Evolutionary conservation across 2,888 invertebrate species (phyloP).

Genomic region (Perithous albicinctus): DNA sequence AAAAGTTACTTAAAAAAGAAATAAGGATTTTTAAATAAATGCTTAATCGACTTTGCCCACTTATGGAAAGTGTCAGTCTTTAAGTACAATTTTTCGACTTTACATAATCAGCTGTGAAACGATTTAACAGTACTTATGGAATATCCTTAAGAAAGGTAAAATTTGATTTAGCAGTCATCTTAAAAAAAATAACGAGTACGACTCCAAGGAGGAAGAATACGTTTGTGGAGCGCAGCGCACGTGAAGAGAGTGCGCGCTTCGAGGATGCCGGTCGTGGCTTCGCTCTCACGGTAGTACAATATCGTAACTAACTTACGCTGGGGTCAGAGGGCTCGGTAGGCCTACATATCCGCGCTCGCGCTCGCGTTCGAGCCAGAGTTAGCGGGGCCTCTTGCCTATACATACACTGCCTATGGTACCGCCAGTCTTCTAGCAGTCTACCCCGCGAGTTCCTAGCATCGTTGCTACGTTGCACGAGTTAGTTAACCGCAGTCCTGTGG

Average conservation of each 20-base stretch:
- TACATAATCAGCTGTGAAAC: too few relatives aligned
- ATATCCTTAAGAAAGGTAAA: too few relatives aligned
- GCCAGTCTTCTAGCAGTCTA: not conserved
- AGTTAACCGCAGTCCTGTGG: slow-evolving; percentile 26
- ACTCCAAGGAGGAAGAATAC: not conserved
- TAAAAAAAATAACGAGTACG: not conserved
- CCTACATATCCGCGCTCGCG: slow-evolving; percentile 71
- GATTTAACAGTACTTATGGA: too few relatives aligned
- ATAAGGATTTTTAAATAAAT: too few relatives aligned
- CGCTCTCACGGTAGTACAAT: slow-evolving; percentile 73
- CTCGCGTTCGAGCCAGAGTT: slow-evolving; percentile 17
- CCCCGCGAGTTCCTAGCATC: too few relatives aligned
- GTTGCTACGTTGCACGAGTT: slow-evolving; percentile 38
- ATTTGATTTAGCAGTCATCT: too few relatives aligned
- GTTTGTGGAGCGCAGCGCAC: not conserved
- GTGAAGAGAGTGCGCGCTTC: slow-evolving; percentile 41
- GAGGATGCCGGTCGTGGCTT: slow-evolving; percentile 60
- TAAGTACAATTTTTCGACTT: too few relatives aligned
- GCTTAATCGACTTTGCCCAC: too few relatives aligned
- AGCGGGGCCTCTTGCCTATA: not conserved
- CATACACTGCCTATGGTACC: not conserved
- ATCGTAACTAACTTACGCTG: slow-evolving; percentile 73
- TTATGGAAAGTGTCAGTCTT: too few relatives aligned
- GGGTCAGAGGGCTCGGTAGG: slow-evolving; percentile 71
- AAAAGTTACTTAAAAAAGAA: too few relatives aligned